Percentiles rank a stretch among this genome's conserved stretches.
Conservation (phyloP, 2,797 vertebrate genomes). For the Jordanella pulchra region DNA sequence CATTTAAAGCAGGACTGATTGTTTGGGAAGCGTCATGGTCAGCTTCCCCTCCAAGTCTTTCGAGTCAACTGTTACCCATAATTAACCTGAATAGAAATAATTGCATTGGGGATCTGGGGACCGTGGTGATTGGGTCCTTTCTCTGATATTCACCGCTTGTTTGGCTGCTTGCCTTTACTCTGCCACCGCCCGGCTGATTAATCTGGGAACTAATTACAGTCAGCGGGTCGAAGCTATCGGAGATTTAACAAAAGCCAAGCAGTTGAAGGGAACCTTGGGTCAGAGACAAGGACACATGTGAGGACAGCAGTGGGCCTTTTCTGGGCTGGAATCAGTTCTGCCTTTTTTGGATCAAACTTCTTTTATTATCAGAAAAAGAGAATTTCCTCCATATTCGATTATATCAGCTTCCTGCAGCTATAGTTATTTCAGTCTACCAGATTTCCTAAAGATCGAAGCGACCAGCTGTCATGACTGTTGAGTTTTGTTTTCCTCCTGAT, state of each 20-base stretch:
- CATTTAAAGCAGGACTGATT: constrained; percentile 81
- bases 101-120: constrained; percentile 90
- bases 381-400: background rate
- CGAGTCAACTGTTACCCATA: constrained; percentile 93
- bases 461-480: background rate
- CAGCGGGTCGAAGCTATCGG: constrained; percentile 66
- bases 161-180: constrained; percentile 78
- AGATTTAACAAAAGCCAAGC: constrained; percentile 81
- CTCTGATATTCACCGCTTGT: constrained; percentile 90
- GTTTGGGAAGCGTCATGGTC: constrained; percentile 72
- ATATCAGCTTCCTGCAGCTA: background rate
- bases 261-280: constrained; percentile 74
- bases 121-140: constrained; percentile 76
- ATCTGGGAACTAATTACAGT: constrained; percentile 84
- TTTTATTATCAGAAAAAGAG: background rate
- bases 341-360: background rate
- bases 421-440: no score
- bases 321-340: background rate
- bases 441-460: no score
- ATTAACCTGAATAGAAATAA: constrained; percentile 95
- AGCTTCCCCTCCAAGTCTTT: constrained; percentile 91
- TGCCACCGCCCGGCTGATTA: constrained; percentile 72
- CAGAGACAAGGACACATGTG: constrained; percentile 52
- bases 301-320: background rate
- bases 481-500: background rate